Base-by-base conservation (phyloP, 2,888 invertebrate genomes). In the Cryptus viduatorius region DNA sequence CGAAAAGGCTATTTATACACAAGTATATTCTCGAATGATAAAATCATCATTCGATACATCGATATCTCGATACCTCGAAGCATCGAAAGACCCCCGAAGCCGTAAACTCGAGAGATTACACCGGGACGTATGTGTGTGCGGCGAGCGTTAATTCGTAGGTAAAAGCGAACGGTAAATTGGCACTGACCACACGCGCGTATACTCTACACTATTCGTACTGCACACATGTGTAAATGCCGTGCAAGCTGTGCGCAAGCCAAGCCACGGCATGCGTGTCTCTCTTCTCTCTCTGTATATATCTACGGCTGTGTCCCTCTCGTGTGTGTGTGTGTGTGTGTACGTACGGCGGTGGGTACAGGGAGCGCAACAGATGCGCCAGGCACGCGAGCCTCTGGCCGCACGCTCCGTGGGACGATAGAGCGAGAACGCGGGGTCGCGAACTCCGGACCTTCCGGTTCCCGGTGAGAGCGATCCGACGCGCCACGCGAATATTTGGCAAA, bases 361-460 rank as follows among this genome's bases (percentile, higher is more conserved):
- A 89, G 93, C 89, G 93, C 93, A 93, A 93, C 93, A 93, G 93
- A 93, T 93, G 93, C 92, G 91, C 90, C 88, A 91, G 90, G 91
- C 93, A 93, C 92, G 93, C 93, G 92, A 92, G 89, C 89, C 89
- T 82, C 89, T 77, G 79, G 83, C 73, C 81, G 31, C 81, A 59
- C 82, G 65, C 87, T 90, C 89, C 87, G 88, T 87, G 90, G 88
- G 90, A 83, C 68, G 77, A 73, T 77, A 77, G 61, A 53, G 80
- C 80, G 71, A 56, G 75, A 67, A 88, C 80, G 86, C 90, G 89
- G 90, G 90, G 90, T 92, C 92, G 91, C 90, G 92, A 92, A 92
- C 92, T 89, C 87, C 87, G 90, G 89, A 91, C 91, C 91, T 90
- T 91, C 90, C 89, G 90, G 88, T 87, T 87, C 85, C 78, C 83